Conservation (phyloP, 2,888 invertebrate species). For the Leistus spinibarbis region DNA sequence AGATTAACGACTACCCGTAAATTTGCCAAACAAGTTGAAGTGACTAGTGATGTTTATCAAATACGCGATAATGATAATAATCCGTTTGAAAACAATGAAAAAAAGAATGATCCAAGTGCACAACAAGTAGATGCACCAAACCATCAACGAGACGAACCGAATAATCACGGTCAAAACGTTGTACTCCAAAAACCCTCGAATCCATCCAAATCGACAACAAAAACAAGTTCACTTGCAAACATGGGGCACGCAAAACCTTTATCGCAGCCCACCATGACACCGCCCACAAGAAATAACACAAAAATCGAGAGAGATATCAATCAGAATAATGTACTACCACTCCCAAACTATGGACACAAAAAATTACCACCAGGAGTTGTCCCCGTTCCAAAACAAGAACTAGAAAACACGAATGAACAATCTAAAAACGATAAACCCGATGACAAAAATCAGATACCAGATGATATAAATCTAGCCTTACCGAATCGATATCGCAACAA, state of each 20-base stretch:
- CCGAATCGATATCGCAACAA: slow-evolving; percentile 40
- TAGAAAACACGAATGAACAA: slow-evolving; percentile 41
- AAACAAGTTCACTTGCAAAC: slow-evolving; percentile 25
- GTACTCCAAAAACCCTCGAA: slow-evolving; percentile 28
- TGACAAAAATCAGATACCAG: slow-evolving; percentile 48
- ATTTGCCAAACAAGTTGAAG: slow-evolving; percentile 41
- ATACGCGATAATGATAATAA: slow-evolving; percentile 36
- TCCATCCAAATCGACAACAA: slow-evolving; percentile 35
- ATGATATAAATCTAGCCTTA: slow-evolving; percentile 46
- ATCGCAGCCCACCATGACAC: slow-evolving; percentile 50
- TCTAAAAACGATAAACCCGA: slow-evolving; percentile 44
- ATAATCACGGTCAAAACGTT: slow-evolving; percentile 12
- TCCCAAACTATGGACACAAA: slow-evolving; percentile 43
- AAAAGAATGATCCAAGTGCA: slow-evolving; percentile 31
- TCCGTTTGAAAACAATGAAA: slow-evolving; percentile 35
- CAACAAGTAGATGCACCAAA: slow-evolving; percentile 36
- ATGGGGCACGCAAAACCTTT: slow-evolving; percentile 47
- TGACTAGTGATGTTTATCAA: slow-evolving; percentile 38
- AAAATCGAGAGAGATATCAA: slow-evolving; percentile 36
- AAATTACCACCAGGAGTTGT: slow-evolving; percentile 52
- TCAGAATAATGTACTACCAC: slow-evolving; percentile 49
- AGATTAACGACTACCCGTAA: slow-evolving; percentile 24
- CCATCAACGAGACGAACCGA: neutral
- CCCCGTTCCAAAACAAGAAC: slow-evolving; percentile 49
- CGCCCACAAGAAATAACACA: slow-evolving; percentile 47